Base-by-base conservation (phyloP, 1,140 invertebrate genomes). In the Heliconius eleuchia region DNA sequence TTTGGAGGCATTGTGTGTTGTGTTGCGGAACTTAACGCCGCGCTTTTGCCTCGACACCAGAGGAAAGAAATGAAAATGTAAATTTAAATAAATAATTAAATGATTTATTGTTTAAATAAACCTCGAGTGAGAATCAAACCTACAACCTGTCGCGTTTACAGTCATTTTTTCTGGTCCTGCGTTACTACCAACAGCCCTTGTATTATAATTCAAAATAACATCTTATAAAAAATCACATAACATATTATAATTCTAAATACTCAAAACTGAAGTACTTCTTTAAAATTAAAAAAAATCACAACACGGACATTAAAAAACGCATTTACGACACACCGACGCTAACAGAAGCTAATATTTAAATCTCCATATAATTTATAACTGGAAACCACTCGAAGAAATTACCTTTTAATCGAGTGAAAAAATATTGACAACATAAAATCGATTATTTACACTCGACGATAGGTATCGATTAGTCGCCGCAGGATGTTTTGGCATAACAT, bases 401-500 rank as follows among this genome's bases (percentile, higher is more conserved):
- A 78, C 52, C n/a, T 37, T 73, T 73, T 78, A 78, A 66, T 78
- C 55, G 71, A 37, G 55, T 78, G 39, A 73, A 73, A 73, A 66
- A 78, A 77, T 76, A 72, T 71, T 77, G 46, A 19, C 71, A 55
- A 73, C 78, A 83, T 81, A 79, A 83, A 84, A 78, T 80, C 78
- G 77, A 77, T 83, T 84, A 82, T 80, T 83, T 83, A 86, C 79
- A 84, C 73, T 82, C 74, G 75, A 76, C 79, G 83, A 83, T 84
- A 80, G 83, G 83, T 76, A 82, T 82, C 83, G 81, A 82, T 84
- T 80, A 76, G 50, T 34, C 74, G 80, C 76, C 50, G 73, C 77
- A 76, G 80, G 76, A 76, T 71, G 46, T 80, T 82, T 80, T 79
- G 71, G 72, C 77, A 82, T 78, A 50, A 74, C 75, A 55, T 78